These are phyloP conservation scores for Ooceraea biroi DNA, from an alignment of 1,140 invertebrate species.

Conservation along the genomic window DNA sequence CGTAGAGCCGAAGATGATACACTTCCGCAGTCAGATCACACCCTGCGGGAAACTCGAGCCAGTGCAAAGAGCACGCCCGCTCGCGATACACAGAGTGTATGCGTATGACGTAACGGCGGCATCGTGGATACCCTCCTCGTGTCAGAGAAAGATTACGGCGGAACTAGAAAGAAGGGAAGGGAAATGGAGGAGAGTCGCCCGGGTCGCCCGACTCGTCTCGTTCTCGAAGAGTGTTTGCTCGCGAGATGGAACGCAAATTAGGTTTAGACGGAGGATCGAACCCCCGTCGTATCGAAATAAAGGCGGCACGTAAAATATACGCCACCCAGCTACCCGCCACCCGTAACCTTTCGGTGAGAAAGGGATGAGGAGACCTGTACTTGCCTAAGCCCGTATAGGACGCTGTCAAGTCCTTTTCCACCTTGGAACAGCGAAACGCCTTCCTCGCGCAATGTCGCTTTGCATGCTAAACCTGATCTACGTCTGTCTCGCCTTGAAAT, in stretches of 20 bases:
- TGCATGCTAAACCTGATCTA: constrained; percentile 54
- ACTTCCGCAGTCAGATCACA: neutral
- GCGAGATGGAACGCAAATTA: constrained; percentile 85
- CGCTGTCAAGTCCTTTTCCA: constrained; percentile 51
- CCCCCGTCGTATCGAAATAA: constrained; percentile 83
- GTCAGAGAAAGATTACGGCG: constrained; percentile 51
- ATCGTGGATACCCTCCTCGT: constrained; percentile 17
- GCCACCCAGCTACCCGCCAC: constrained; percentile 63
- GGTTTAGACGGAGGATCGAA: constrained; percentile 83
- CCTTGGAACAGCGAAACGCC: constrained; percentile 56
- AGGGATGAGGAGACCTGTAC: constrained; percentile 40
- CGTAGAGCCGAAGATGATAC: constrained; percentile 12
- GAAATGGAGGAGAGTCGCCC: constrained; percentile 52
- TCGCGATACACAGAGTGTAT: constrained; percentile 42
- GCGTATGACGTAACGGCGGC: constrained; percentile 19
- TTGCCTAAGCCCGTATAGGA: constrained; percentile 32
- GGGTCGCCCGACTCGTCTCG: constrained; percentile 21
- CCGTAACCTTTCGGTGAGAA: constrained; percentile 61
- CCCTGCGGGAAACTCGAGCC: constrained; percentile 63
- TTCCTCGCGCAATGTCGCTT: constrained; percentile 53
- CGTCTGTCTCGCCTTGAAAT: constrained; percentile 43
- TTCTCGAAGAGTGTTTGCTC: constrained; percentile 81
- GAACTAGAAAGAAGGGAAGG: constrained; percentile 27
- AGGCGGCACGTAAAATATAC: constrained; percentile 83
- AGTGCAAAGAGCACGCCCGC: constrained; percentile 62